phyloP scores from a whole-genome alignment of 2,888 invertebrate species.

The Lysandra coridon region DNA sequence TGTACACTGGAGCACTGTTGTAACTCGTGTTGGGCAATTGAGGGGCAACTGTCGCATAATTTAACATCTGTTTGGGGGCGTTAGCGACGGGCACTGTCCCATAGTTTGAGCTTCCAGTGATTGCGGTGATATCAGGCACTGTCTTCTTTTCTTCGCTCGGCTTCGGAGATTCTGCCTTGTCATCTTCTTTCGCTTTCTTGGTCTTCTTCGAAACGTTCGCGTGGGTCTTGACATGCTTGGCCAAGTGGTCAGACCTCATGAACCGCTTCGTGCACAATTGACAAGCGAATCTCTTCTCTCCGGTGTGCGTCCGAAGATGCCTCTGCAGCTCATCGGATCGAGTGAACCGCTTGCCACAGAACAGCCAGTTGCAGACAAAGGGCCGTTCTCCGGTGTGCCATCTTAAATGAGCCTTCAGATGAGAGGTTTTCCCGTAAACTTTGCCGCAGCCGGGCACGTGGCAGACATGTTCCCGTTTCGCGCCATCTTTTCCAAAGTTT shows the following conservation, averaged over 20 bases:
- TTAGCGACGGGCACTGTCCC: slow-evolving; percentile 59
- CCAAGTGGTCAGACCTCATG: slow-evolving; percentile 96
- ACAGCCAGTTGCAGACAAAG: slow-evolving; percentile 92
- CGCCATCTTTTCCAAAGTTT: slow-evolving; percentile 85
- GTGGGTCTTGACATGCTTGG: slow-evolving; percentile 95
- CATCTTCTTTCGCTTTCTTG: slow-evolving; percentile 65
- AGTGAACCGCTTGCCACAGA: slow-evolving; percentile 95
- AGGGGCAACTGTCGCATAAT: slow-evolving; percentile 61
- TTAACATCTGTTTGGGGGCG: slow-evolving; percentile 56
- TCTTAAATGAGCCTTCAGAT: slow-evolving; percentile 93
- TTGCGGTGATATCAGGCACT: slow-evolving; percentile 35
- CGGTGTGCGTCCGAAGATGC: slow-evolving; percentile 93
- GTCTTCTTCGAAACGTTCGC: slow-evolving; percentile 81
- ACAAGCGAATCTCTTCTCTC: slow-evolving; percentile 93
- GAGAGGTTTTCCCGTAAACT: slow-evolving; percentile 96
- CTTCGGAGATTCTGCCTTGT: slow-evolving; percentile 64
- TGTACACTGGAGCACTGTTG: slow-evolving; percentile 55
- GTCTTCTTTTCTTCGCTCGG: slow-evolving; percentile 48
- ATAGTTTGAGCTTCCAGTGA: slow-evolving; percentile 60
- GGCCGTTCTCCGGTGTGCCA: slow-evolving; percentile 97
- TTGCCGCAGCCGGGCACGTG: slow-evolving; percentile 93
- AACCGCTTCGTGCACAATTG: slow-evolving; percentile 93
- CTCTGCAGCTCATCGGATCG: slow-evolving; percentile 95
- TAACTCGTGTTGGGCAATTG: slow-evolving; percentile 53
- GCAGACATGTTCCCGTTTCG: slow-evolving; percentile 91